These are phyloP conservation scores for Ceratina calcarata DNA, from an alignment of 1,140 invertebrate species.

Conservation along the genomic window DNA sequence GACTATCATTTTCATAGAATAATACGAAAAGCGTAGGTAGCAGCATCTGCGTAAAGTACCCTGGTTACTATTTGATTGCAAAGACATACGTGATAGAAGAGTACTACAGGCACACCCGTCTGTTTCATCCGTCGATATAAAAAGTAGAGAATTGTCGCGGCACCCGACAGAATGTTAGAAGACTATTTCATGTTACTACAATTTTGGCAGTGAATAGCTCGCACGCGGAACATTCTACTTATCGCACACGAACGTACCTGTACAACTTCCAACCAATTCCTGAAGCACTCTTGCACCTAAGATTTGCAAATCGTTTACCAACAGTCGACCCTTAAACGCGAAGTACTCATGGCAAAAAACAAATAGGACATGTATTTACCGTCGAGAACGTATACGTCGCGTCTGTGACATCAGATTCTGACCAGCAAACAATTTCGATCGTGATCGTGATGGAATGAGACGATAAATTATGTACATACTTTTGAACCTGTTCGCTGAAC, in stretches of 20 bases:
- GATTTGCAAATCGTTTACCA: background rate
- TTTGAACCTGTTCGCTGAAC: background rate
- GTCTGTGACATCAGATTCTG: background rate
- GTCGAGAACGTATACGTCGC: background rate
- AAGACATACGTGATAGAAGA: no score
- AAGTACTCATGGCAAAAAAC: background rate
- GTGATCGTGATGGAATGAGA: no score
- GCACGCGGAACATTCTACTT: constrained; percentile 10
- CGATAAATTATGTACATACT: background rate
- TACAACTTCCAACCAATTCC: constrained; percentile 30
- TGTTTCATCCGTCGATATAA: background rate
- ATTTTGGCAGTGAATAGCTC: constrained; percentile 47
- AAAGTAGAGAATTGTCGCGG: background rate
- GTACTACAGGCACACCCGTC: no score
- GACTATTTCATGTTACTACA: background rate
- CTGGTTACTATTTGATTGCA: no score
- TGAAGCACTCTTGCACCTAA: background rate
- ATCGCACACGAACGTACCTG: constrained; percentile 11
- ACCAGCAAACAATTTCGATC: no score
- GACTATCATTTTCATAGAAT: background rate
- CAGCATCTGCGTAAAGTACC: no score
- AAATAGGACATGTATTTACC: no score
- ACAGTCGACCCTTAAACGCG: background rate
- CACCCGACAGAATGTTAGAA: background rate
- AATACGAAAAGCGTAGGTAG: background rate